These are phyloP conservation scores for Danio choprae DNA, from an alignment of 2,797 vertebrate species.

Conservation along the genomic window DNA sequence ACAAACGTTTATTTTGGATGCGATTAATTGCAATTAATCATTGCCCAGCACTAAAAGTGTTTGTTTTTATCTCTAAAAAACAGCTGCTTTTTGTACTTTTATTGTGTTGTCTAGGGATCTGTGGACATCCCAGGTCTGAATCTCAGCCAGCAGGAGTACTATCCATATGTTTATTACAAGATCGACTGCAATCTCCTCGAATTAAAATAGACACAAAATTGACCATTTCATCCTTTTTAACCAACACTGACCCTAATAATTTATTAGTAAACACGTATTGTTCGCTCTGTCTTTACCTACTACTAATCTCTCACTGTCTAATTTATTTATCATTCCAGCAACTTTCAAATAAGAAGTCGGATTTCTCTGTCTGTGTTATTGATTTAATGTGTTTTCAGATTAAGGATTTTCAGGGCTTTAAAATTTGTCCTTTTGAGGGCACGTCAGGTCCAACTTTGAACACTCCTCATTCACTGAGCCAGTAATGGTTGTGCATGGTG, in stretches of 20 bases:
- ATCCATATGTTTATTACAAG: constrained; percentile 98
- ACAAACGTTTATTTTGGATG: no score
- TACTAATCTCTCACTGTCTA: neutral
- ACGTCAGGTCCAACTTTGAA: constrained; percentile 18
- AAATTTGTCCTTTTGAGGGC: neutral
- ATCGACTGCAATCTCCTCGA: constrained; percentile 96
- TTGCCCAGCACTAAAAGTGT: no score
- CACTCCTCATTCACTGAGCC: neutral
- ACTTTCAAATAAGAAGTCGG: neutral
- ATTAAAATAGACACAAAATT: constrained; percentile 96
- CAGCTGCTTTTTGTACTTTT: neutral
- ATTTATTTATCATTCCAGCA: constrained; percentile 7
- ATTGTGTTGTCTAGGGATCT: constrained; percentile 78
- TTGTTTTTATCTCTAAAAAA: neutral
- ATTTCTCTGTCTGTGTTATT: constrained; percentile 19
- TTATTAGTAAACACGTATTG: constrained; percentile 16
- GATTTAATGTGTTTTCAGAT: constrained; percentile 40
- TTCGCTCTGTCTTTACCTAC: constrained; percentile 12
- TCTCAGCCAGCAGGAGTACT: constrained; percentile 97
- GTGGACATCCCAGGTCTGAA: constrained; percentile 98
- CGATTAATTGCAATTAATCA: no score
- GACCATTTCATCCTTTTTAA: constrained; percentile 44
- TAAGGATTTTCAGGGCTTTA: constrained; percentile 1
- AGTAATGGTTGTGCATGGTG: constrained; percentile 1
- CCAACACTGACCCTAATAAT: neutral